Evolutionary conservation across 1,140 invertebrate genomes (phyloP), one percentile per base, ranked within the genome.

Genomic region (Lasioglossum baleicum): DNA sequence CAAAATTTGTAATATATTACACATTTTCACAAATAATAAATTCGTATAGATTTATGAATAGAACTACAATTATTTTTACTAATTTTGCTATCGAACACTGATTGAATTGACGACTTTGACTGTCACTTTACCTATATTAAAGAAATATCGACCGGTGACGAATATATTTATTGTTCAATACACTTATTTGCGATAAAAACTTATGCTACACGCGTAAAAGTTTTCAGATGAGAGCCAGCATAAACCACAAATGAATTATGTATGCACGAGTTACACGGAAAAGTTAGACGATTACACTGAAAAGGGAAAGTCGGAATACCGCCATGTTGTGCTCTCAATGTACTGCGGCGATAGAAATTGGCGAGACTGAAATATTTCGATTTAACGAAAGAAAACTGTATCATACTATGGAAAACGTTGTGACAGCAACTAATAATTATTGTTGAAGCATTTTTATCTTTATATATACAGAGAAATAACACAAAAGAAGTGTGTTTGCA

Each of bases 321-420:
- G 77, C 77, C 81, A 84, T 75, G 42, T 81, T 76, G 61, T 51
- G 35, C 17, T 69, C 48, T 20, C 56, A 67, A 73, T 76, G 69
- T 75, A 77, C 65, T 42, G 53, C 53, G 74, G 67, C 31, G 44
- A 73, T 53, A 15, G 5, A 11, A 51, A 51, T 40, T 42, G 35
- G 75, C 31, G 3, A 40, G 7, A 56, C 56, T 48, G 7, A 17
- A 42, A 58, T 35, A n/a, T 35, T 61, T 53, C 0, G n/a, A 65
- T 64, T 65, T 56, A 81, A 4, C 0, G 2, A 40, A 13, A 53
- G 15, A 53, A 56, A 5, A n/a, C 10, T 48, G 0, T 15, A 7
- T 40, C 22, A 20, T 2, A 0, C 64, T 7, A 40, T 35, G 20
- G 40, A 3, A 15, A 26, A 51, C 11, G n/a, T 11, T 71, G 2